Base-by-base conservation (phyloP, 2,797 vertebrate species). In the Amblyraja radiata region DNA sequence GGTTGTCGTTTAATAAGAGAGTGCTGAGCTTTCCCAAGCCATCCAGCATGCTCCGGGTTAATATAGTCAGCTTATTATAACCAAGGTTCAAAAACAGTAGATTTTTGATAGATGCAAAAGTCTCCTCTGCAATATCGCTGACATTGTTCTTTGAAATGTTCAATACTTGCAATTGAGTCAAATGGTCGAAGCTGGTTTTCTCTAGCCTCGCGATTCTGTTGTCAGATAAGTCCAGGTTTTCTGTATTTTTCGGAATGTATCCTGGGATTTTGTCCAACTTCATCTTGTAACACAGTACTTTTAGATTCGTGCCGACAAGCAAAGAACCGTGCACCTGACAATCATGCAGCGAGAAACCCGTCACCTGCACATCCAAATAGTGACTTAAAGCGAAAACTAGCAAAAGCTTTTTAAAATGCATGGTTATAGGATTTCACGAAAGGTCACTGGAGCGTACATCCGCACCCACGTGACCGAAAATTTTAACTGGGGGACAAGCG, bases 31-130 rank as follows among this genome's bases (percentile, higher is more conserved):
- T 96, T 32, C 77, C 73, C 93, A 97, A 93, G 14, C 96, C 96
- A 0, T 93, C 8, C 93, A 97, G 97, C 80, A 95, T 14, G 32
- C 93, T 5, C 0, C 94, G 93, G 11, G 13, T 79, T 25, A 97
- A 94, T 0, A 32, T 1, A 0, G 0, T 1, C 18, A 97, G 94
- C 11, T 2, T 93, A 39, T 97, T 97, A 0, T 78, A 9, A 23
- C 94, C 95, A 0, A 97, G 94, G 93, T 95, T 95, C 18, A 97
- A 92, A 36, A 61, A 94, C 21, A 93, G 2, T 25, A 97, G 95
- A 58, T 78, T 95, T 28, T 0, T 84, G 93, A 96, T 93, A 46
- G 11, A 9, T 1, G 68, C n/a, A 71, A 97, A 97, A 2, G 96
- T 93, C 0, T 93, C 93, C 0, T 21, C 7, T 0, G 94, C 94